phyloP scores from a whole-genome alignment of 1,140 invertebrate genomes.

The Gryon sp. region DNA sequence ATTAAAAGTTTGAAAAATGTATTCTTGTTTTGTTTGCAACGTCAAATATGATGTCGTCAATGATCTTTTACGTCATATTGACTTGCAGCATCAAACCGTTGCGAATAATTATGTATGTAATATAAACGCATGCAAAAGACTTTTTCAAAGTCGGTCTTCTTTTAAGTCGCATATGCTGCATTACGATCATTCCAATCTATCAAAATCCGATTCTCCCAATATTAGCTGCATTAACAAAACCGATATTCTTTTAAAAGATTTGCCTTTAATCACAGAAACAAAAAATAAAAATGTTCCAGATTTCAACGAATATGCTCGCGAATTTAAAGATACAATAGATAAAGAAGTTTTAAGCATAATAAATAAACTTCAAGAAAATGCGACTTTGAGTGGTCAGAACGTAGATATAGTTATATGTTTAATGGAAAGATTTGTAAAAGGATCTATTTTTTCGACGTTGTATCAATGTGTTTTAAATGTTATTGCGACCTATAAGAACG shows the following conservation, averaged over 20 bases:
- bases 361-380: constrained; percentile 8
- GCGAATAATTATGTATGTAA: neutral
- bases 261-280: neutral
- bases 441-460: no score
- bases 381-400: neutral
- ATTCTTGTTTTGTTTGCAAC: neutral
- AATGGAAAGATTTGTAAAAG: neutral
- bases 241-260: no score
- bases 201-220: neutral
- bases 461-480: no score
- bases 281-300: neutral
- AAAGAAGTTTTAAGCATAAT: neutral
- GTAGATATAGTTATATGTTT: constrained; percentile 1
- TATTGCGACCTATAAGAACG: no score
- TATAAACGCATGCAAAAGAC: neutral
- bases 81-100: neutral
- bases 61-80: neutral
- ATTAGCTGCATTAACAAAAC: no score
- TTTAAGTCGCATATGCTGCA: neutral
- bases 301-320: no score
- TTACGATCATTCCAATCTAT: neutral
- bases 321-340: neutral
- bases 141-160: neutral
- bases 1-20: no score
- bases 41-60: neutral